Percentiles rank a stretch among this genome's conserved stretches.
phyloP scores from a whole-genome alignment of 2,797 vertebrate genomes.

The Falco biarmicus region DNA sequence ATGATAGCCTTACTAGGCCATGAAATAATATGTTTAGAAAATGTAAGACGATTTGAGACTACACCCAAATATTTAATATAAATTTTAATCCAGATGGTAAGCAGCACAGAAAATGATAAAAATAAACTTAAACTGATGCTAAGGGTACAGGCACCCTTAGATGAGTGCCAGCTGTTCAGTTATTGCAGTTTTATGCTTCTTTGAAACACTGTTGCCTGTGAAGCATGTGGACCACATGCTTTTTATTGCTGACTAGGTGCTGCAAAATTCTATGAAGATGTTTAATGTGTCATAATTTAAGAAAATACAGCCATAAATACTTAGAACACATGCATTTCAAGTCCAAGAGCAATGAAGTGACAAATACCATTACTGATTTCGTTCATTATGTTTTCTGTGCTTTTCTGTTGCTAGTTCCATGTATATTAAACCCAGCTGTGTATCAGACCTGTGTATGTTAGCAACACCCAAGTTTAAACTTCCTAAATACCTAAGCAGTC shows the following conservation, averaged over 20 bases:
- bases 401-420: background rate
- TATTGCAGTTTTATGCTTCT: background rate
- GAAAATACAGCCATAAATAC: background rate
- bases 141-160: background rate
- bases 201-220: background rate
- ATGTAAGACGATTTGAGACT: background rate
- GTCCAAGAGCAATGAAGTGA: background rate
- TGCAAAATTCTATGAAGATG: background rate
- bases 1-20: background rate
- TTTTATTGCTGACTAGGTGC: background rate
- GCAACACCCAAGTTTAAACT: background rate
- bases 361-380: background rate
- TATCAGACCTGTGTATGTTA: background rate
- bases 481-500: background rate
- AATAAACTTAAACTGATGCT: background rate
- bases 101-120: background rate
- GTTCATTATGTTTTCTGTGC: background rate
- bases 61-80: constrained; percentile 28
- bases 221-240: background rate
- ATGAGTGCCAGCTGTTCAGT: constrained; percentile 45
- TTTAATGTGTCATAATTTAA: background rate
- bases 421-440: background rate
- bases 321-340: background rate
- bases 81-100: constrained; percentile 35
- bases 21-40: background rate